Base-by-base conservation (phyloP, 92 coral and sea anemone species). In the Phymanthus crucifer region DNA sequence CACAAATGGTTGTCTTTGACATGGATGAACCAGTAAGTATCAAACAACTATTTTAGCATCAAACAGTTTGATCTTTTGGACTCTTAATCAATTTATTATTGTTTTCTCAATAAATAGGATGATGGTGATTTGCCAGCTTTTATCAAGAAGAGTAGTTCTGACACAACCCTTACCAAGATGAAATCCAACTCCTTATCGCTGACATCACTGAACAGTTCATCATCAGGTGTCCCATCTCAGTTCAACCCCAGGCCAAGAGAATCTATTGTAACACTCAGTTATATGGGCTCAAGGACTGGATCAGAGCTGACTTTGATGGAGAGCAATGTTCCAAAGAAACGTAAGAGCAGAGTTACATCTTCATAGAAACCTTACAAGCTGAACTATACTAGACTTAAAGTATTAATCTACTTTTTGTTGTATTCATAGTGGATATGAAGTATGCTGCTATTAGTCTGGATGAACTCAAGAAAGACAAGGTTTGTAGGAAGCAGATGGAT, bases 401-500 rank as follows among this genome's bases (percentile, higher is more conserved):
- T n/a, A n/a, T n/a, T n/a, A n/a, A 23, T n/a, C 4, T 14, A 27
- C 21, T 65, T 0, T 40, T 58, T 86, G 43, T 32, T 36, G 26
- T 31, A 19, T 54, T 50, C 68, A 46, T 54, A 96, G 99, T 80
- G 50, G 98, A 93, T 66, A 83, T 83, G 73, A 93, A 93, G 80
- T 89, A 93, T 72, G 81, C 85, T 11, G 92, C 98, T 13, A 74
- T 90, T 2, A 82, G 88, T 73, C 82, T 93, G 79, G 99, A 93
- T 16, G 99, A 96, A 68, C 89, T 96, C 54, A 96, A 81, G 77
- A 96, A 89, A 76, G 97, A 96, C 73, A 91, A 92, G 95, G 99
- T 93, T 35, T 31, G 79, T 27, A 24, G 29, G 29, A 19, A 26
- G 17, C 14, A 56, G 66, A 19, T 66, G 72, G 34, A 13, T n/a